Evolutionary conservation across 2,113 vertebrate species (phyloP), one percentile per base, ranked within the genome.

Genomic region (Alligator mississippiensis): DNA sequence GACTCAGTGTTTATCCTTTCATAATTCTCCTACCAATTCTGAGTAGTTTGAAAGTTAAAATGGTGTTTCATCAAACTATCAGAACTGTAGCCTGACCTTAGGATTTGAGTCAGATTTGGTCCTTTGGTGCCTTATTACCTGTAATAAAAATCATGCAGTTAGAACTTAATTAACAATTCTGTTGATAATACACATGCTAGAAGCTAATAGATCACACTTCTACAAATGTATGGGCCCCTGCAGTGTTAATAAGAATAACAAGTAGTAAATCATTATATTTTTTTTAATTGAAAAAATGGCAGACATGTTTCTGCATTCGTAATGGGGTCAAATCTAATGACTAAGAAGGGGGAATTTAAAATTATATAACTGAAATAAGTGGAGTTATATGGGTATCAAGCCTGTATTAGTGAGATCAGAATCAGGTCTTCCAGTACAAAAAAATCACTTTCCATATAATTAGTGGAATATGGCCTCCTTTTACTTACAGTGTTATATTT

Each of bases 351-450:
- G 21, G 9, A 47, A 47, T 47, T 47, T 47, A 47, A 84, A 34
- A 24, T 16, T 59, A 5, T 57, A 70, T 47, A 72, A 1, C 14
- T 61, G 63, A 30, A 66, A 59, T 13, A 30, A 74, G 4, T 58
- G 77, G 79, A 57, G 84, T n/a, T 28, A 7, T 1, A 9, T 68
- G 60, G 24, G 30, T 72, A 3, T 63, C 55, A 34, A 84, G 19
- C 15, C 25, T 55, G 4, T 16, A 13, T 38, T 47, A 81, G n/a
- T 34, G 77, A 55, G 9, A 38, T 4, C 61, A 28, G 34, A 47
- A 14, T 9, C 55, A 47, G 58, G 77, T 12, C n/a, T 27, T 2
- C 7, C 0, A 0, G 0, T 19, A 72, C 18, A 11, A 27, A 3
- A 6, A 34, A 25, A 9, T 6, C 30, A 8, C 5, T 0, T 2